Conservation (phyloP, 2,113 vertebrate species). For the Urocolius indicus region DNA sequence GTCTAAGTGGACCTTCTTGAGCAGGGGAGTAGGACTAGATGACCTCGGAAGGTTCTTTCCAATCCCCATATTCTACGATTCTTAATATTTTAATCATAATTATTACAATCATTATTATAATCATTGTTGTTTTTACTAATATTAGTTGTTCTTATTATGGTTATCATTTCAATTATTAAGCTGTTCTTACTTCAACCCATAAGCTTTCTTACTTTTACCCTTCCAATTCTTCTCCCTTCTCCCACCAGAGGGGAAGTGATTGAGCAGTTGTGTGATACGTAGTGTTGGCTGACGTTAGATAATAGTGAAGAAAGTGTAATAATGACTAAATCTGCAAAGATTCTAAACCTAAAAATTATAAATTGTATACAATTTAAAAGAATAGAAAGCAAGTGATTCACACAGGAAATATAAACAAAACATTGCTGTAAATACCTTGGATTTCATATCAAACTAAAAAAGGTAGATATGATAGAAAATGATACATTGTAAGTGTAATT, state of each 20-base stretch:
- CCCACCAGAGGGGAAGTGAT: not conserved
- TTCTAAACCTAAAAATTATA: not conserved
- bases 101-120: not conserved
- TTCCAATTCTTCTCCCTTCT: not conserved
- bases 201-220: not conserved
- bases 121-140: not conserved
- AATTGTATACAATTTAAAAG: not conserved
- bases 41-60: too few species aligned
- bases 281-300: not conserved
- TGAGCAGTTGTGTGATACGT: not conserved
- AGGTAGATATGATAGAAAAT: not conserved
- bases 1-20: too few species aligned
- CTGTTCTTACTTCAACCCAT: not conserved
- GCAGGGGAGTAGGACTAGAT: too few species aligned
- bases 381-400: not conserved
- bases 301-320: not conserved
- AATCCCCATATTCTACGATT: too few species aligned
- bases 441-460: not conserved
- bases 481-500: not conserved
- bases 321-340: not conserved
- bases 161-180: not conserved
- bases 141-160: too few species aligned
- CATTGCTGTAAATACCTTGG: accelerated
- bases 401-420: not conserved
- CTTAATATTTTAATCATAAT: not conserved